Percentiles rank a stretch among this genome's conserved stretches.
These are phyloP conservation scores for Panzeria rudis DNA, from an alignment of 2,888 invertebrate genomes.

Conservation along the genomic window DNA sequence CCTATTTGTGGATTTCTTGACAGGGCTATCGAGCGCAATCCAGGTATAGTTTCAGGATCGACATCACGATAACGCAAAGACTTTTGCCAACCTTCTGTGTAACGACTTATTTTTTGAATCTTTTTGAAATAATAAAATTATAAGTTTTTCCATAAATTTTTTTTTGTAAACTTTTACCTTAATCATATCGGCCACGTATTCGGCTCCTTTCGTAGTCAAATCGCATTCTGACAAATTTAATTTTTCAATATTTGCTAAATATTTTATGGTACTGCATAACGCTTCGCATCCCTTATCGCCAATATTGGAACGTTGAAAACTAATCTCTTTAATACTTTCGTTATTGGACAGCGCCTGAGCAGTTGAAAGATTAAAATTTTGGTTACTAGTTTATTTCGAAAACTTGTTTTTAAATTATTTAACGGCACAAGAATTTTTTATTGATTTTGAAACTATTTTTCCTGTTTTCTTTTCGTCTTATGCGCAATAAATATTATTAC, in stretches of 20 bases:
- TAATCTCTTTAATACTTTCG: conserved; percentile 87
- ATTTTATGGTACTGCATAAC: conserved; percentile 88
- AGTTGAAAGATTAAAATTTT: not conserved
- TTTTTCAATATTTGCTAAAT: conserved; percentile 87
- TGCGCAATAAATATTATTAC: too few species aligned
- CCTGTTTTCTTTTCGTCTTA: too few species aligned
- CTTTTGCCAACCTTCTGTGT: conserved; percentile 92
- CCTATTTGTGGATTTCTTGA: conserved; percentile 89
- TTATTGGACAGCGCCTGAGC: conserved; percentile 86
- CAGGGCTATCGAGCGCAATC: conserved; percentile 88
- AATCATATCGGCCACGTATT: conserved; percentile 87
- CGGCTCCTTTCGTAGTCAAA: conserved; percentile 87
- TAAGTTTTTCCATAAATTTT: not conserved
- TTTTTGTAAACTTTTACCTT: conserved; percentile 83
- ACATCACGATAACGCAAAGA: conserved; percentile 91
- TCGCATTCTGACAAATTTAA: conserved; percentile 89
- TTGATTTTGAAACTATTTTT: too few species aligned
- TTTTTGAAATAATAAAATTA: conserved; percentile 77
- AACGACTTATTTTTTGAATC: conserved; percentile 89
- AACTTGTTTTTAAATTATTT: not conserved
- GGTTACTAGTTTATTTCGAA: too few species aligned
- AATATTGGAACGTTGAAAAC: conserved; percentile 88
- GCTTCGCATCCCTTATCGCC: conserved; percentile 89
- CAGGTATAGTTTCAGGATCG: conserved; percentile 89
- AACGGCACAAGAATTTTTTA: not conserved